Base-by-base conservation (phyloP, 30 jellyfish, hydroid and myxozoan genomes). In the Aurelia sp. region DNA sequence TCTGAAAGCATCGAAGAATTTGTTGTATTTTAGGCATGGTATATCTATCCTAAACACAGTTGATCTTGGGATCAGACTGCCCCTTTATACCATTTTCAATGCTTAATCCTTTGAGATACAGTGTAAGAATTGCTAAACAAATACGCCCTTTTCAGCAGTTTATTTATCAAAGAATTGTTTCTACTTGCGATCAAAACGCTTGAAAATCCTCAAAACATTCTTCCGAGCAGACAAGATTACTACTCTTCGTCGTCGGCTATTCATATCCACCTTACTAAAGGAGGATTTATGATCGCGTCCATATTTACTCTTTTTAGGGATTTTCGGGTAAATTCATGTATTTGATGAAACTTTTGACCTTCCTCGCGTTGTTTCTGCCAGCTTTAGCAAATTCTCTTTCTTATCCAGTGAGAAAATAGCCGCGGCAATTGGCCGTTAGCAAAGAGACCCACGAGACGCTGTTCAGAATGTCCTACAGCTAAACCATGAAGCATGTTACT, bases 1-100 rank as follows among this genome's bases (percentile, higher is more conserved):
- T 7, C 16, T 8, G 9, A 4, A 44, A 44, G 15, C 55, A 44
- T 0, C 55, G 55, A 44, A 8, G 55, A 44, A 44, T 44, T 44
- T 44, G 13, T 44, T 44, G 55, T 44, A 44, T 44, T 44, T 44
- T 44, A 44, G 55, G 74, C 74, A 64, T 21, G 37, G 31, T 35
- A 19, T 64, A 44, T 58, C 60, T 76, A 74, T 58, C 66, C 62
- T 47, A 50, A 48, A 31, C 66, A 22, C 23, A 30, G 41, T 58
- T 76, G 75, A 76, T 76, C 86, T 23, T 48, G 52, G 40, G 86
- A 76, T 76, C 76, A 76, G 86, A 47, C 86, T 58, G 86, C 62
- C 62, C 40, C 35, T 18, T 65, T 17, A 16, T 35, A 51, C 50
- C 50, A 44, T 44, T 44, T 44, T 44, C 55, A 44, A 44, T 44